Base-by-base conservation (phyloP, 2,797 vertebrate genomes). In the Platalea minor region DNA sequence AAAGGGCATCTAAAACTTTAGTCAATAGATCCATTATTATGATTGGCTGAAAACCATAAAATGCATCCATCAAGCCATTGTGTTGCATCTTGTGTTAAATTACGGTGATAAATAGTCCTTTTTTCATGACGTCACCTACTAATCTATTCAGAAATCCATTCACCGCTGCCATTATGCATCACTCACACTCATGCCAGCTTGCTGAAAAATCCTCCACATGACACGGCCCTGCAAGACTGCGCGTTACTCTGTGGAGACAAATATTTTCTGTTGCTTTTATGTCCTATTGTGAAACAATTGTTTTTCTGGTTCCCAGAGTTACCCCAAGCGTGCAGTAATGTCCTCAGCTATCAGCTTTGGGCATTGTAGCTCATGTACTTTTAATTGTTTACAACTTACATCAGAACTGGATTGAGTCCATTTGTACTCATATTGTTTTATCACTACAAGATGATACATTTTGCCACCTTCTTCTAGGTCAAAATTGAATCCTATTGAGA, bases 41-140 rank as follows among this genome's bases (percentile, higher is more conserved):
- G 98, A 98, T 98, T 98, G 98, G 97, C 97, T 98, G 97, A 96
- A 98, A 98, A 98, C 97, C 97, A 97, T 98, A 98, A 98, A 98
- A 97, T 95, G 97, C 97, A 98, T 98, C 97, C 97, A 98, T 98
- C 98, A 98, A 98, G 97, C 75, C 96, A 96, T 90, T 97, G 95
- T 97, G 96, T 96, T 98, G 97, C 96, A 98, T 97, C 97, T 98
- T 91, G 95, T 97, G 97, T 94, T 98, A 98, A 98, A 98, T 98
- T 98, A 98, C 88, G 96, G 95, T 98, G 98, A 98, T 98, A 98
- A 98, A 98, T 98, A 97, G 97, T 93, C 96, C 96, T 96, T 94
- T 98, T 95, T 95, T 96, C 21, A 72, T 98, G 98, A 98, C 89
- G 93, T 98, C 98, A 98, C 92, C 97, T 93, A 96, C 96, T 98